Evolutionary conservation across 1,140 invertebrate species (phyloP), one percentile per base, ranked within the genome.

Genomic region (Pristionchus pacificus): DNA sequence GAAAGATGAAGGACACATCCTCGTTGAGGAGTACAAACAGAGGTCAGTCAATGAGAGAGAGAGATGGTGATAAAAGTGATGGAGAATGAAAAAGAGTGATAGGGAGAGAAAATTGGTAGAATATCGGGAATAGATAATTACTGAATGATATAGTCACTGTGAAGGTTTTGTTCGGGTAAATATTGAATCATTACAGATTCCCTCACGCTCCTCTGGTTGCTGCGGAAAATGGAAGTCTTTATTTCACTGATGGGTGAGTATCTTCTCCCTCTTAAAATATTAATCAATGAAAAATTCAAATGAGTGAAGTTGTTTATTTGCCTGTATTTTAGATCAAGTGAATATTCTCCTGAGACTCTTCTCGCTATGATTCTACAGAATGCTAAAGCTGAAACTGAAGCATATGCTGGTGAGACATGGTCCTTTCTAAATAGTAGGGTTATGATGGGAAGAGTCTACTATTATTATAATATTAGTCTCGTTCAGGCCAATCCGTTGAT

Each of bases 101-200:
- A 49, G 38, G 6, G 6, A n/a, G n/a, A n/a, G n/a, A n/a, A n/a
- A n/a, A n/a, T n/a, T n/a, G n/a, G n/a, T n/a, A n/a, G n/a, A n/a
- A n/a, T n/a, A n/a, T n/a, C n/a, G n/a, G n/a, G n/a, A n/a, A n/a
- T n/a, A n/a, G n/a, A n/a, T n/a, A n/a, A n/a, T n/a, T n/a, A n/a
- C n/a, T n/a, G n/a, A n/a, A n/a, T n/a, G 28, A 13, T 33, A 65
- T 10, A n/a, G 91, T 27, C 98, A 90, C 84, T 88, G 89, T 80
- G 86, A 91, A 83, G 86, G 91, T 65, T 98, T 97, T 84, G 95
- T 95, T 0, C 38, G 61, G 15, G 93, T 97, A 84, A 88, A 93
- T 15, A 90, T 98, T 68, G 80, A 83, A 88, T 74, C 62, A 2
- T 24, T n/a, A 19, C 27, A 24, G 67, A 30, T 68, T 24, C 64